These are phyloP conservation scores for Tupiocoris notatus DNA, from an alignment of 2,888 invertebrate genomes.

Conservation along the genomic window DNA sequence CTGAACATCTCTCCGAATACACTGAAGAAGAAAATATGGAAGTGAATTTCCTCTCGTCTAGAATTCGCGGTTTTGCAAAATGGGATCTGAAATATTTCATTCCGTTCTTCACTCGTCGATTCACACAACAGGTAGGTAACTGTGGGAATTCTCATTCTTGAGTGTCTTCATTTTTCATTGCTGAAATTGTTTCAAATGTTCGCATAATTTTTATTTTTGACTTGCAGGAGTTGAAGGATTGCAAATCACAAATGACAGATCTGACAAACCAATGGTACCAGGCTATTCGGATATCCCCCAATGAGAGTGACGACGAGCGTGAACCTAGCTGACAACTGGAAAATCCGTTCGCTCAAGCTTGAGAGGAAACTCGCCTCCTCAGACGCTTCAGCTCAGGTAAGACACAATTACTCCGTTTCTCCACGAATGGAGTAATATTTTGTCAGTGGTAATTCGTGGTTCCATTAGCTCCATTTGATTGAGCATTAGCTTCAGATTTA, in stretches of 20 bases:
- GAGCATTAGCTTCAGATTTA: too few species aligned
- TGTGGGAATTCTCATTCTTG: too few species aligned
- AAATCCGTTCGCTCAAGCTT: constrained; percentile 46
- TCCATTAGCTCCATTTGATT: too few species aligned
- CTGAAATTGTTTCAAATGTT: background rate
- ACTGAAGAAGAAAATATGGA: constrained; percentile 93
- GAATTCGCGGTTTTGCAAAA: constrained; percentile 83
- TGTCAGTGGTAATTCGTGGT: too few species aligned
- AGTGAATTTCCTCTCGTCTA: constrained; percentile 76
- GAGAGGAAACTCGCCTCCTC: constrained; percentile 30
- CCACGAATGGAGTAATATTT: too few species aligned
- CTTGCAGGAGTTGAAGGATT: constrained; percentile 83
- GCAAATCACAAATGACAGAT: constrained; percentile 94
- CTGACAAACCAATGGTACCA: constrained; percentile 97
- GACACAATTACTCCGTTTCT: too few species aligned
- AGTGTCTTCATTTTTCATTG: background rate
- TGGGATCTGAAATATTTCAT: constrained; percentile 91
- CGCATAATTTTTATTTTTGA: background rate
- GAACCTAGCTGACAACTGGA: constrained; percentile 47
- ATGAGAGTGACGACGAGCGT: constrained; percentile 79
- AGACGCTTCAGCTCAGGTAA: constrained; percentile 3
- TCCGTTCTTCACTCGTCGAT: constrained; percentile 93
- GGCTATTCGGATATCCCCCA: constrained; percentile 85
- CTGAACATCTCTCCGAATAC: constrained; percentile 87
- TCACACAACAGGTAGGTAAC: constrained; percentile 82